phyloP scores from a whole-genome alignment of 2,888 invertebrate genomes.

The Cotesia congregata region DNA sequence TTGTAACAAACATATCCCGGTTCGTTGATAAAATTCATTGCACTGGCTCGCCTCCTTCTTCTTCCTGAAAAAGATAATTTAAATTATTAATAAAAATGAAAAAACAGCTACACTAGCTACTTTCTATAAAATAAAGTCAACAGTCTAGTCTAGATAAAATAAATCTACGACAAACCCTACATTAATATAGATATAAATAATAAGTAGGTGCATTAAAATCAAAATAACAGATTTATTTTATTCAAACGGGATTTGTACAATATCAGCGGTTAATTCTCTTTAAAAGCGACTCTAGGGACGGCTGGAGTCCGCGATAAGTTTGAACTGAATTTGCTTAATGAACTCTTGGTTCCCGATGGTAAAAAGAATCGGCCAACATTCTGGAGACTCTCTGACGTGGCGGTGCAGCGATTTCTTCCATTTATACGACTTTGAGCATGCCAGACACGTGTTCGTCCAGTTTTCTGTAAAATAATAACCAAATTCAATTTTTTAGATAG shows the following conservation, averaged over 20 bases:
- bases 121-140: no score
- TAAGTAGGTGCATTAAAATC: conserved; percentile 55
- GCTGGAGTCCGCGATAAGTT: conserved; percentile 54
- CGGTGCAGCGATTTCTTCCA: conserved; percentile 68
- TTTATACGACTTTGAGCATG: conserved; percentile 67
- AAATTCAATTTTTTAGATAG: neutral
- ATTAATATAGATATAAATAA: conserved; percentile 34
- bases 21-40: conserved; percentile 8
- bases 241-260: no score
- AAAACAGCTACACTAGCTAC: no score
- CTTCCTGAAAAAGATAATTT: conserved; percentile 15
- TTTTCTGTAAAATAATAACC: neutral
- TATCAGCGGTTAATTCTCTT: no score
- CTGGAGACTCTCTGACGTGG: conserved; percentile 65
- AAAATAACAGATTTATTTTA: conserved; percentile 40
- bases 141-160: no score
- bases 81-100: conserved; percentile 44
- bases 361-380: conserved; percentile 66
- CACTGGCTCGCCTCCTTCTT: conserved; percentile 19
- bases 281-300: neutral
- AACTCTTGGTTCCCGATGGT: conserved; percentile 63
- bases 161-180: no score
- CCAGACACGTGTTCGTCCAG: conserved; percentile 59
- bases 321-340: conserved; percentile 62
- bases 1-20: conserved; percentile 68